Evolutionary conservation across 2,113 vertebrate species (phyloP), one percentile per base, ranked within the genome.

Genomic region (Nothobranchius furzeri): DNA sequence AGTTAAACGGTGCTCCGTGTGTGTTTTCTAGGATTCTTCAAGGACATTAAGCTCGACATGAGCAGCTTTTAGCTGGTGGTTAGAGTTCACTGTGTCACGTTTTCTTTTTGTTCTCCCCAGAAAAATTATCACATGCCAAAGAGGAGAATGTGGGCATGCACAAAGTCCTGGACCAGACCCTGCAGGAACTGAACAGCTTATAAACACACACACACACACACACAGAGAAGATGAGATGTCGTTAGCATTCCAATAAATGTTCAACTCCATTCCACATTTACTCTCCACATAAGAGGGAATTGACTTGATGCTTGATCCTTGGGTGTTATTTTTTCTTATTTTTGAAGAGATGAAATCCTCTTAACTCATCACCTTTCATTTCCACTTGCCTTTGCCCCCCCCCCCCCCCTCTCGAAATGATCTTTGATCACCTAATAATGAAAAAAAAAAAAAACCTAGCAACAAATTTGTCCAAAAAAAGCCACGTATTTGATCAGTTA

Each of bases 111-210:
- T 57, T 47, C 49, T 86, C 64, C 61, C 4, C 79, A 98, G 96
- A 97, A 80, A 96, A 98, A 94, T 82, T 98, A 63, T 91, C 95
- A 75, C 85, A 86, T 66, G 96, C 95, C 43, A 99, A 98, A 90
- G 96, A 96, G 75, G 96, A 98, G 84, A 98, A 97, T 65, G 56
- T 96, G 85, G 92, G 91, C 63, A 92, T 98, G 92, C 95, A 97
- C 54, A 93, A 96, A 92, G 95, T 96, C 81, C 93, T 98, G 95
- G 96, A 96, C 84, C 95, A 98, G 89, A 98, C 96, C 1, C 92
- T 98, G 85, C 95, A 93, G 1, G 96, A 98, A 84, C 95, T 98
- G 60, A 96, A 96, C 94, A 96, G 93, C 94, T 96, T 98, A 95
- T 98, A 94, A 95, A 76, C n/a, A 40, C 37, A 40, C 37, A 40